Conservation (phyloP, 2,797 vertebrate species). For the Cercopithecus hamlyni region DNA sequence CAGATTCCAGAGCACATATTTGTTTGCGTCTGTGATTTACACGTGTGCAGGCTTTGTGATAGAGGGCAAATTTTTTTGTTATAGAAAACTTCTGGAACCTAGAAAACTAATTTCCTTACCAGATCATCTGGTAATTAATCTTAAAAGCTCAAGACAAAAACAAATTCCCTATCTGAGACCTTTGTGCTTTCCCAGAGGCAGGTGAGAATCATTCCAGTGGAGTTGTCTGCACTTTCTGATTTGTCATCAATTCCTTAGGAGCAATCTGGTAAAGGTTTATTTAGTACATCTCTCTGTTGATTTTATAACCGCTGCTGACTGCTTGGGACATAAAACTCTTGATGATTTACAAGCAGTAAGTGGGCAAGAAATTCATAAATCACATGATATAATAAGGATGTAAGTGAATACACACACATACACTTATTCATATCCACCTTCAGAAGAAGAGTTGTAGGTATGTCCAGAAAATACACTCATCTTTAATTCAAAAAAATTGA, state of each 20-base stretch:
- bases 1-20: not conserved
- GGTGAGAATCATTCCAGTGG: slow-evolving; percentile 20
- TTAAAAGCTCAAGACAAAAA: slow-evolving; percentile 62
- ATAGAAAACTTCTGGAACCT: slow-evolving; percentile 45
- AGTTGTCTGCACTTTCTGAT: slow-evolving; percentile 52
- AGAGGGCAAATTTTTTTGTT: slow-evolving; percentile 14
- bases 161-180: slow-evolving; percentile 39
- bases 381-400: not conserved
- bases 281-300: slow-evolving; percentile 66
- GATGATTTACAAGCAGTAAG: slow-evolving; percentile 72
- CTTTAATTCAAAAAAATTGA: slow-evolving; percentile 25
- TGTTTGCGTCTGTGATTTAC: slow-evolving; percentile 51
- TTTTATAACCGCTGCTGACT: slow-evolving; percentile 74
- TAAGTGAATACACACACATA: not conserved
- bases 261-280: slow-evolving; percentile 52
- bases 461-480: slow-evolving; percentile 28
- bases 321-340: slow-evolving; percentile 66
- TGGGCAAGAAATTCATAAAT: slow-evolving; percentile 68
- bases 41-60: not conserved
- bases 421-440: not conserved
- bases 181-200: slow-evolving; percentile 35
- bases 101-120: slow-evolving; percentile 50
- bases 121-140: slow-evolving; percentile 61
- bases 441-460: not conserved
- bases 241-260: slow-evolving; percentile 60